Conservation (phyloP, 2,113 vertebrate species). For the Entomyzon cyanotis region DNA sequence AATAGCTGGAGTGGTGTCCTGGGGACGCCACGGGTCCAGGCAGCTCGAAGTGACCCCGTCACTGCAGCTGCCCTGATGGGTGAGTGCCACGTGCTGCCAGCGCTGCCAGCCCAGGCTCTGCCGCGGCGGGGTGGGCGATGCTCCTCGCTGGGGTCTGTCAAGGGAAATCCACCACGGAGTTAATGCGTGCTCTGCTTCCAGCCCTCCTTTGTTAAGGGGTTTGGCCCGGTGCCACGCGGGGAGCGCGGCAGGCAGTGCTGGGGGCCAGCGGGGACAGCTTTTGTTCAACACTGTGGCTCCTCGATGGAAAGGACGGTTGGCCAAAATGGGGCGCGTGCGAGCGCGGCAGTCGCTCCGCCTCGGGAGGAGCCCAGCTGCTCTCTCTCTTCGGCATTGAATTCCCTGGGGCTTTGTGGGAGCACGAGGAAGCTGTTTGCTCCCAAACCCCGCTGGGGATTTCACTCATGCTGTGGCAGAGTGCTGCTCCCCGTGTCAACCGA, state of each 20-base stretch:
- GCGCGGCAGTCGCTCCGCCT: not conserved
- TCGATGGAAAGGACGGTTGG: not conserved
- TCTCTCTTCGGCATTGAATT: not conserved
- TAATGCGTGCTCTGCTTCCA: not conserved
- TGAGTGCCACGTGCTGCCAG: not conserved
- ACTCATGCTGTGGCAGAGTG: not conserved
- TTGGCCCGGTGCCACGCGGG: not conserved
- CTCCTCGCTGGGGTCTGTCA: not conserved
- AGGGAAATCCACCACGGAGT: not conserved
- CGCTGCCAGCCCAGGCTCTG: not conserved
- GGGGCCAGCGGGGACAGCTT: not conserved
- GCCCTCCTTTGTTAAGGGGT: not conserved
- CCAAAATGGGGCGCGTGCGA: not conserved
- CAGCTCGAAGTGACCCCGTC: not conserved
- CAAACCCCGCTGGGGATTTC: not conserved
- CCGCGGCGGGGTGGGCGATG: not conserved
- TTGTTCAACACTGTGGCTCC: not conserved
- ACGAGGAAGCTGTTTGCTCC: not conserved
- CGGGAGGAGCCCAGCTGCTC: constrained; percentile 18
- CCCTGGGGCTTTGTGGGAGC: not conserved
- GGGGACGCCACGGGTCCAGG: fast-evolving
- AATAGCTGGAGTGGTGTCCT: not conserved
- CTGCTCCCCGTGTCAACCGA: not conserved
- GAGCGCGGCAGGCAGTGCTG: not conserved
- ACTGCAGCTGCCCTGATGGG: not conserved